Percentiles rank a stretch among this genome's conserved stretches.
Evolutionary conservation across 2,113 vertebrate species (phyloP).

Genomic region (Agapornis roseicollis): DNA sequence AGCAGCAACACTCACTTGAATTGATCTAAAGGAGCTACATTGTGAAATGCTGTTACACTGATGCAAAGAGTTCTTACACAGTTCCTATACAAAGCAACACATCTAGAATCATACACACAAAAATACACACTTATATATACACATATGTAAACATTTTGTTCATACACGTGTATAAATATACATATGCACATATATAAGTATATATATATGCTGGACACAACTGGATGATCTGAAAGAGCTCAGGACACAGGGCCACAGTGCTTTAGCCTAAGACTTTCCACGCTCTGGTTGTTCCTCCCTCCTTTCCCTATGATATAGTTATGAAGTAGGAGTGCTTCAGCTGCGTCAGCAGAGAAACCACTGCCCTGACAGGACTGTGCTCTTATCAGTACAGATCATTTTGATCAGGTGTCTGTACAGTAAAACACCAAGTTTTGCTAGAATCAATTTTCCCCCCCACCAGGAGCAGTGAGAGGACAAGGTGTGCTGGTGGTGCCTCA

Average conservation of each 20-base stretch:
- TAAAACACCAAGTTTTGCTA: background rate
- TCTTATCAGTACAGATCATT: background rate
- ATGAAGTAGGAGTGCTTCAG: background rate
- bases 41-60: background rate
- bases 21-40: background rate
- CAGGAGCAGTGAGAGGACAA: background rate
- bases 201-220: background rate
- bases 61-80: background rate
- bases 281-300: background rate
- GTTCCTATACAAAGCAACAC: background rate
- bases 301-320: background rate
- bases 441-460: background rate
- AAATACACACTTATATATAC: background rate
- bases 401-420: background rate
- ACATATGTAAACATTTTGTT: background rate
- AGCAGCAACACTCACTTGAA: background rate
- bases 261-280: background rate
- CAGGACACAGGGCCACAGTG: background rate
- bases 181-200: rapidly evolving
- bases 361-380: background rate
- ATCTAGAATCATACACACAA: background rate
- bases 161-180: background rate
- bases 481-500: rapidly evolving
- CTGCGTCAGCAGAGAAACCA: background rate
- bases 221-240: background rate